Conservation (phyloP, 2,113 vertebrate genomes). For the Eleginops maclovinus region DNA sequence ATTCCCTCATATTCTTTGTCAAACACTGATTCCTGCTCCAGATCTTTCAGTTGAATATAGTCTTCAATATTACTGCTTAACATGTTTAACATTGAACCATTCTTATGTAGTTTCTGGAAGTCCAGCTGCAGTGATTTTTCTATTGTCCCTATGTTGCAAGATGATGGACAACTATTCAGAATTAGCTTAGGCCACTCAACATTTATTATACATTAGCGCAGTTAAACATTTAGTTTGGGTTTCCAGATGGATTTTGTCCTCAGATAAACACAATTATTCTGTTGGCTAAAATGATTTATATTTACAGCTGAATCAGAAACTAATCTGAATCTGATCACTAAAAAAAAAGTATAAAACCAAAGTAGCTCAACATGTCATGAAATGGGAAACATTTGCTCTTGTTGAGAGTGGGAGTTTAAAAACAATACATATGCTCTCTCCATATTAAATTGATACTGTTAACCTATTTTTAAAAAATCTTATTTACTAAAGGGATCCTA, state of each 20-base stretch:
- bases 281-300: background rate
- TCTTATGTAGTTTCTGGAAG: background rate
- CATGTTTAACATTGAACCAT: background rate
- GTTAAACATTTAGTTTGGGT: background rate
- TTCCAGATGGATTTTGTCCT: background rate
- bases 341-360: too few species aligned
- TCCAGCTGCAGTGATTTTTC: background rate
- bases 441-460: too few species aligned
- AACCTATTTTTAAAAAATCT: too few species aligned
- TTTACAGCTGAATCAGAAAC: background rate
- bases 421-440: too few species aligned
- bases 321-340: too few species aligned
- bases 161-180: background rate
- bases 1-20: too few species aligned
- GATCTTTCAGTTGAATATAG: background rate
- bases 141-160: background rate
- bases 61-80: background rate
- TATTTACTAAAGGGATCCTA: too few species aligned
- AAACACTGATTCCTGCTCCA: too few species aligned
- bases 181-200: background rate
- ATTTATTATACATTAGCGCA: background rate
- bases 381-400: too few species aligned
- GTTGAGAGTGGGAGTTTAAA: too few species aligned
- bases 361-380: too few species aligned
- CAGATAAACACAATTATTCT: background rate